phyloP scores from a whole-genome alignment of 2,888 invertebrate species.

The Malthinus seriepunctatus region DNA sequence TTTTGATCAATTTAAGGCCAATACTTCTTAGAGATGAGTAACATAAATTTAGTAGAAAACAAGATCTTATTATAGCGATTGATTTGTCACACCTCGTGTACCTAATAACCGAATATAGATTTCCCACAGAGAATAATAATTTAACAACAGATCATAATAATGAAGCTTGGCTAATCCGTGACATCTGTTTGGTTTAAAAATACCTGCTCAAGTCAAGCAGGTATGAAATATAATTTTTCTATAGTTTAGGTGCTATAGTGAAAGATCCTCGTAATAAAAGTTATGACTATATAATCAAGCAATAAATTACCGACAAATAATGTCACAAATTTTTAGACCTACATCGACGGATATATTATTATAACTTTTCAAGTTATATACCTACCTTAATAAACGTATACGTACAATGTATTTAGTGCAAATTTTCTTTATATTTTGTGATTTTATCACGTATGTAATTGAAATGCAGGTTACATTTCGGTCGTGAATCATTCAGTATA shows the following conservation, averaged over 20 bases:
- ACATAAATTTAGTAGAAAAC: no score
- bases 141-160: conserved; percentile 7
- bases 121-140: conserved; percentile 6
- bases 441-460: conserved; percentile 6
- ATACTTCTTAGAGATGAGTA: no score
- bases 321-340: no score
- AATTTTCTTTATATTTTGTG: background rate
- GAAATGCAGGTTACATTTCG: conserved; percentile 17
- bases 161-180: conserved; percentile 6
- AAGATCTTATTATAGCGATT: background rate
- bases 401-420: no score
- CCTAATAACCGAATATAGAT: conserved; percentile 1
- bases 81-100: conserved; percentile 3
- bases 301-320: no score
- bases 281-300: no score
- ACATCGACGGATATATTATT: no score
- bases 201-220: conserved; percentile 1
- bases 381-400: no score
- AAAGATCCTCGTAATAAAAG: no score
- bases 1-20: no score
- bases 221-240: conserved; percentile 4
- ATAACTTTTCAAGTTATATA: no score
- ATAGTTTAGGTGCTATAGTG: background rate
- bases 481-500: conserved; percentile 24
- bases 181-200: conserved; percentile 2